Percentiles rank a stretch among this genome's conserved stretches.
Evolutionary conservation across 2,797 vertebrate genomes (phyloP).

Genomic region (Sebastes minor): DNA sequence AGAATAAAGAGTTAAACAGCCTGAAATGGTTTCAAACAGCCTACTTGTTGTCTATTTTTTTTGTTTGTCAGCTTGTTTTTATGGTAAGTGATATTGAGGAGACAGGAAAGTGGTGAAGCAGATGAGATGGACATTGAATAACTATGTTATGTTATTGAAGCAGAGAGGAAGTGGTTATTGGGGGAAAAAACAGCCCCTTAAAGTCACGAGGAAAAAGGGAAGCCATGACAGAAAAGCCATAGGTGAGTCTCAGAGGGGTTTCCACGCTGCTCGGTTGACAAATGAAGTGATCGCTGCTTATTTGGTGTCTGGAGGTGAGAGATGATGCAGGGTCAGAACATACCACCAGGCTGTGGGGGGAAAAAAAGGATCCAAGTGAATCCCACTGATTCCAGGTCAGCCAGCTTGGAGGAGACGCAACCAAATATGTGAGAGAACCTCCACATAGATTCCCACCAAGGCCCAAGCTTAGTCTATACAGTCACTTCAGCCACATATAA

Average conservation of each 20-base stretch:
- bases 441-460: slow-evolving; percentile 19
- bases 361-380: neutral
- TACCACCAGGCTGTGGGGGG: neutral
- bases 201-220: slow-evolving; percentile 37
- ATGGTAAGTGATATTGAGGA: slow-evolving; percentile 34
- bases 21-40: slow-evolving; percentile 74
- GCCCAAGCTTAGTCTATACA: slow-evolving; percentile 45
- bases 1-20: slow-evolving; percentile 74
- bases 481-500: slow-evolving; percentile 39
- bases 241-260: slow-evolving; percentile 21
- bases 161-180: slow-evolving; percentile 20
- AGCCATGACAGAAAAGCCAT: slow-evolving; percentile 18
- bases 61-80: slow-evolving; percentile 47
- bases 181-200: slow-evolving; percentile 20
- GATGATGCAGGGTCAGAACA: neutral
- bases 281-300: slow-evolving; percentile 6
- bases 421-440: slow-evolving; percentile 4
- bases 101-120: slow-evolving; percentile 14
- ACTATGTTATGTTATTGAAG: slow-evolving; percentile 34
- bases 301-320: slow-evolving; percentile 10
- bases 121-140: slow-evolving; percentile 27
- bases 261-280: slow-evolving; percentile 21
- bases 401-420: neutral
- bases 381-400: slow-evolving; percentile 6
- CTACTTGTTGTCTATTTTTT: slow-evolving; percentile 66